Percentiles rank a stretch among this genome's conserved stretches.
Evolutionary conservation across 1,140 invertebrate species (phyloP).

Genomic region (Andrena cerasifolii): DNA sequence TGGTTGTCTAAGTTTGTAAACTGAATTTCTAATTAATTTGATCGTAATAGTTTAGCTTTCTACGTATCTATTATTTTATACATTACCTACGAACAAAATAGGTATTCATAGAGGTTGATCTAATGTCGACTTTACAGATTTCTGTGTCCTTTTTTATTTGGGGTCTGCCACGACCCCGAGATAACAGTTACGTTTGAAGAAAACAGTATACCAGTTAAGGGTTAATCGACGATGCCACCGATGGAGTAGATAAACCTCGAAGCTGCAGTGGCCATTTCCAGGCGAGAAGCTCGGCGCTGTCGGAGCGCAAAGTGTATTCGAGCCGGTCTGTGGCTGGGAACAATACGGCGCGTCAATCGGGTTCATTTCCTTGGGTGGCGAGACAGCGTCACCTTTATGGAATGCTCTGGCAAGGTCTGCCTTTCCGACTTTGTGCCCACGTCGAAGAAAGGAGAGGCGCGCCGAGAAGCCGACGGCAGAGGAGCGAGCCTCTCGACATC

Average conservation of each 20-base stretch:
- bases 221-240: no score
- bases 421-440: slow-evolving; percentile 56
- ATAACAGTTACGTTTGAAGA: no score
- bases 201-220: no score
- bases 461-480: background rate
- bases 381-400: slow-evolving; percentile 68
- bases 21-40: no score
- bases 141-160: no score
- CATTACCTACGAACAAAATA: no score
- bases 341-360: slow-evolving; percentile 24
- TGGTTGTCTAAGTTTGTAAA: no score
- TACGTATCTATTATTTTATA: no score
- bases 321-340: background rate
- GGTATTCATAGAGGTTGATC: no score
- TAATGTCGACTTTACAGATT: no score
- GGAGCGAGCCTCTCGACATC: slow-evolving; percentile 2
- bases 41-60: no score
- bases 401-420: slow-evolving; percentile 71
- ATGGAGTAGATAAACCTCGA: background rate
- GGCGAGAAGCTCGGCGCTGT: background rate
- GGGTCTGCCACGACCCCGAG: no score
- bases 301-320: background rate
- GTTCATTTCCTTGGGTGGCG: slow-evolving; percentile 32
- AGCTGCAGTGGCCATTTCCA: background rate
- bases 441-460: slow-evolving; percentile 11